Base-by-base conservation (phyloP, 2,113 vertebrate genomes). In the Prinia subflava region DNA sequence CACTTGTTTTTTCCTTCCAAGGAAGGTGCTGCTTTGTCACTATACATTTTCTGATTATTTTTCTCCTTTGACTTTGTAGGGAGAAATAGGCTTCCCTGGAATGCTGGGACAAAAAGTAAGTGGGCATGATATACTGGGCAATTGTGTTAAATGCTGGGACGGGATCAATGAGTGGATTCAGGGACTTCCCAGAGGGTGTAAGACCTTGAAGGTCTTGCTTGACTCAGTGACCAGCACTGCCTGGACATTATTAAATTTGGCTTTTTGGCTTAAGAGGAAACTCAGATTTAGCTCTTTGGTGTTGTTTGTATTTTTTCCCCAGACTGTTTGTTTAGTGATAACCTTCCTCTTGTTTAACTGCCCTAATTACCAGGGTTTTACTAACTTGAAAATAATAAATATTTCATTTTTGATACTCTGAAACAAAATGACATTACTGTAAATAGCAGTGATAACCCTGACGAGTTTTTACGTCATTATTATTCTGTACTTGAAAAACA, bases 61-160 rank as follows among this genome's bases (percentile, higher is more conserved):
- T 82, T 92, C 14, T 96, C 33, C 87, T 87, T 97, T 90, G 30
- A 94, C 52, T 97, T 97, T 89, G 30, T 94, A 99, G 99, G 99
- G 99, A 69, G 98, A 97, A 77, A 98, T 98, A 93, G 99, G 99
- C 67, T 98, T 99, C 91, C 98, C 99, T 89, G 99, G 99, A 97
- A 99, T 99, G 99, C 97, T 99, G 93, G 99, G 99, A 83, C 99
- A 99, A 96, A 99, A 99, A 97, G 99, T 99, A 94, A 98, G 98
- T 96, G 69, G 17, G 28, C 3, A 1, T 50, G 14, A 64, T 55
- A 10, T 49, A 4, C 2, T 57, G 27, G 44, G 52, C 33, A 62
- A 28, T 28, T 74, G 50, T 83, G 39, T 25, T 70, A 63, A 88
- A 22, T 56, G 37, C 15, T 81, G 28, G 25, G 56, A 35, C 5